Base-by-base conservation (phyloP, 1,140 invertebrate genomes). In the Drosophila trapezifrons region DNA sequence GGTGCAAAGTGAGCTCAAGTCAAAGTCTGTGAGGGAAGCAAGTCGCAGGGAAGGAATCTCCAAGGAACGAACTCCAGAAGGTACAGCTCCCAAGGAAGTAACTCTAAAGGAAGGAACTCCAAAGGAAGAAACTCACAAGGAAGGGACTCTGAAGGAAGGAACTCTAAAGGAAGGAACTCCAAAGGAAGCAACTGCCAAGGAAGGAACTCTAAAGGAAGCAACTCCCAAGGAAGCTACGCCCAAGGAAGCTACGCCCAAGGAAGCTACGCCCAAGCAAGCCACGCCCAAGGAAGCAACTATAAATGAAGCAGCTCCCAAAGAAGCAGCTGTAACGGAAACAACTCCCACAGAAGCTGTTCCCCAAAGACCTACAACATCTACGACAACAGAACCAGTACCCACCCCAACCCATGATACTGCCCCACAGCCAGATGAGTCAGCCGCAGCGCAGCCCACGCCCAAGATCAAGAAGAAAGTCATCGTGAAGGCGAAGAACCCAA, bases 1-100 rank as follows among this genome's bases (percentile, higher is more conserved):
- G 47, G 84, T 87, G 18, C 79, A 80, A 56, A 89, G 66, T 20
- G 83, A 86, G 63, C 76, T 86, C 0, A 89, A 83, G 42, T 62
- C 83, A 0, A 86, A 86, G 27, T 9, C 66, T 3, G 18, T 27
- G 4, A 64, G 40, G 27, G 60, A 60, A 18, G 29, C 46, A 35
- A 13, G 37, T 7, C 5, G 47, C 9, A 20, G 12, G 20, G 29
- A 47, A 3, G 46, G 4, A 17, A 9, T 0, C 35, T 0, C 35
- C 45, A 62, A 73, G 18, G 38, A 55, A 20, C 6, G 18, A 17
- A 32, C 27, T 22, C 18, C 20, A 35, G 52, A 67, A 29, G 32
- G 3, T 32, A 58, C 71, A n/a, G 27, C 15, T 3, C 13, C 18
- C 18, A 62, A 51, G 9, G 9, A 49, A 45, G 32, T 4, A 12